Evolutionary conservation across 2,888 invertebrate genomes (phyloP), one percentile per base, ranked within the genome.

Genomic region (Anoncus sp.): DNA sequence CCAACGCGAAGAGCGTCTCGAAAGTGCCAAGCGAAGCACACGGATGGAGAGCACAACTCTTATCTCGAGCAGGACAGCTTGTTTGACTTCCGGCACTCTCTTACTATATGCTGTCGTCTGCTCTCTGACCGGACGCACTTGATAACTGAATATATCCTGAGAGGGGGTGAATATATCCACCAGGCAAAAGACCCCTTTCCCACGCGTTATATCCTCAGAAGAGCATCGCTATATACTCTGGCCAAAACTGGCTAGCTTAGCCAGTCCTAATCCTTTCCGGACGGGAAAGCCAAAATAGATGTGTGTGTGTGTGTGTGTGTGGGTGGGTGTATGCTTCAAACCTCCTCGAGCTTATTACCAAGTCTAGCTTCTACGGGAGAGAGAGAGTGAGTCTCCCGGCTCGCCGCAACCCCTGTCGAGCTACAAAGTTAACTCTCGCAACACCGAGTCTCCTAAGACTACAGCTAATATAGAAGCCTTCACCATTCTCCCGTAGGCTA

Each of bases 51-150:
- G 67, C 62, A 57, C 63, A 35, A 75, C 79, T 82, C 85, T 88
- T 89, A 90, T 90, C 90, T 89, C 79, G 83, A 80, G 78, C 69
- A 81, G 84, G 84, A 85, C 89, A 88, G 89, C 87, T 86, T 88
- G 88, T 88, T 89, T 86, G 84, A 86, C 88, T 90, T 90, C 89
- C 89, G 87, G 84, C 84, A 80, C 77, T 57, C 70, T 83, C 53
- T 70, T 40, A 10, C 62, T 57, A 6, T 12, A 20, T 5, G 18
- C 14, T 84, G 55, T 71, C 78, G 47, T 51, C 49, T 27, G 53
- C 20, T 45, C 86, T 85, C 86, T 87, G 88, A 88, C 89, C 89
- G 89, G 89, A 89, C 85, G 85, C 81, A 87, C 85, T 89, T 89
- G 89, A 89, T 89, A 89, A 86, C 87, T 85, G 85, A 88, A 85